These are phyloP conservation scores for Ornithoptera priamus DNA, from an alignment of 2,888 invertebrate genomes.

Conservation along the genomic window DNA sequence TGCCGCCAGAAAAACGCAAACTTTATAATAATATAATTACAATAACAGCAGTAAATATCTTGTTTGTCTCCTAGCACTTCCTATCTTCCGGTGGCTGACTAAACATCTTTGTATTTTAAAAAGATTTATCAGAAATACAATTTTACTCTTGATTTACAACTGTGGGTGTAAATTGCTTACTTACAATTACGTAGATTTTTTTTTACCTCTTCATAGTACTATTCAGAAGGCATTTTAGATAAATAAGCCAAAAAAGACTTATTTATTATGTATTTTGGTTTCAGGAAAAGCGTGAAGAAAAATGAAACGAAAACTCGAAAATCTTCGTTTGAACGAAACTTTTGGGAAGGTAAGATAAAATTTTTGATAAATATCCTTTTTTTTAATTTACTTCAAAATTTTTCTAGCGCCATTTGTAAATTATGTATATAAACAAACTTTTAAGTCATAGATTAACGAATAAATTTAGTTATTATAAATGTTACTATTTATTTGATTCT, in stretches of 20 bases:
- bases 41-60: background rate
- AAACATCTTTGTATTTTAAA: background rate
- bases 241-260: background rate
- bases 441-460: too few species aligned
- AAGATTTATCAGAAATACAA: slow-evolving; percentile 7
- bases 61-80: slow-evolving; percentile 5
- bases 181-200: too few species aligned
- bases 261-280: slow-evolving; percentile 45
- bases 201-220: background rate
- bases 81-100: slow-evolving; percentile 10
- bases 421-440: too few species aligned
- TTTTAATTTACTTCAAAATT: too few species aligned
- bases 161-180: background rate
- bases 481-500: too few species aligned
- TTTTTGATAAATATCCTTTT: background rate
- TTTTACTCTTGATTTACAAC: background rate
- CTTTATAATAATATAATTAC: background rate
- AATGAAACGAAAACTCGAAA: slow-evolving; percentile 62
- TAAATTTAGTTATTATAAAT: too few species aligned
- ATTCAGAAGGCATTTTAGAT: background rate
- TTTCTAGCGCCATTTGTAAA: too few species aligned
- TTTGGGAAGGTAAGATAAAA: slow-evolving; percentile 65
- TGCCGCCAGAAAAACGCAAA: too few species aligned
- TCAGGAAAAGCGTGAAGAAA: slow-evolving; percentile 59
- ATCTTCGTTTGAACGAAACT: slow-evolving; percentile 60